Conservation (phyloP, 2,113 vertebrate genomes). For the Mungos mungo region DNA sequence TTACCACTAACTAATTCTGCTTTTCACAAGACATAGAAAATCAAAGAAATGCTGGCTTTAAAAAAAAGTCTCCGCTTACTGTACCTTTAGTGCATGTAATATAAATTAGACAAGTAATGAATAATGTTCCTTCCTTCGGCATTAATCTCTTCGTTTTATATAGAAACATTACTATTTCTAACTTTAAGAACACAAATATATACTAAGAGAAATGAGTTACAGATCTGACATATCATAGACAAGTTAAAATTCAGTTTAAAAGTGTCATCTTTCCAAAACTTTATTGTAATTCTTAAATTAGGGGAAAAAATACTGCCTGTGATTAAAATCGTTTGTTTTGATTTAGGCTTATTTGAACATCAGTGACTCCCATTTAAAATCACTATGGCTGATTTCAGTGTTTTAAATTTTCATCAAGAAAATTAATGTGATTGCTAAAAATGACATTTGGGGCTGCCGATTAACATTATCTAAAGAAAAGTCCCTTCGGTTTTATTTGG, state of each 20-base stretch:
- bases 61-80: neutral
- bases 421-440: neutral
- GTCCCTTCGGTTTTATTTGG: neutral
- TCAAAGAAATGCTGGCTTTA: neutral
- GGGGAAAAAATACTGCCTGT: neutral
- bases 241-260: conserved; percentile 4
- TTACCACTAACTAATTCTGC: neutral
- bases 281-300: conserved; percentile 5
- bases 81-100: conserved; percentile 55
- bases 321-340: conserved; percentile 6
- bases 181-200: conserved; percentile 60
- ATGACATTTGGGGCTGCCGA: neutral
- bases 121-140: conserved; percentile 53
- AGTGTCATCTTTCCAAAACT: neutral
- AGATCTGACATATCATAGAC: conserved; percentile 18
- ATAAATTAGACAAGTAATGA: conserved; percentile 68
- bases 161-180: conserved; percentile 43
- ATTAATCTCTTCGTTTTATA: conserved; percentile 74
- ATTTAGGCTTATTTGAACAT: neutral
- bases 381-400: neutral
- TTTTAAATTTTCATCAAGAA: conserved; percentile 42
- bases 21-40: conserved; percentile 43
- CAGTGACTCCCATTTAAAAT: neutral
- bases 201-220: conserved; percentile 55
- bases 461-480: conserved; percentile 46